These are phyloP conservation scores for Drosophila albomicans DNA, from an alignment of 1,140 invertebrate genomes.

Conservation along the genomic window DNA sequence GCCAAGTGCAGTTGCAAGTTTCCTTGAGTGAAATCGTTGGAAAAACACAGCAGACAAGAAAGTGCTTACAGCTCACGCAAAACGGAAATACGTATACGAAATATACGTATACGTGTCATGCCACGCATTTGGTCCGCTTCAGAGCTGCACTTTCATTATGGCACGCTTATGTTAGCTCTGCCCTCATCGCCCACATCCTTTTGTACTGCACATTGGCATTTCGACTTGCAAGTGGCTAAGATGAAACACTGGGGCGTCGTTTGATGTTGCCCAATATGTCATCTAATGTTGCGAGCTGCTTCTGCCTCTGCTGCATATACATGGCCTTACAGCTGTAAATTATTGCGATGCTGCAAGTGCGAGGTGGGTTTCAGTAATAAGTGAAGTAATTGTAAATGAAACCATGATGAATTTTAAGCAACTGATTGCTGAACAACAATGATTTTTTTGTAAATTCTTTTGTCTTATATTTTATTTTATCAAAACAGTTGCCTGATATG, in stretches of 20 bases:
- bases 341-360: neutral
- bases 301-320: neutral
- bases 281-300: slow-evolving; percentile 53
- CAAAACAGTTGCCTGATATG: too few species aligned
- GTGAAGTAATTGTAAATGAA: too few species aligned
- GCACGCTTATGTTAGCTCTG: slow-evolving; percentile 36
- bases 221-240: slow-evolving; percentile 1
- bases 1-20: slow-evolving; percentile 30
- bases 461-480: too few species aligned
- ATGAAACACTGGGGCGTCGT: slow-evolving; percentile 34
- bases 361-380: neutral
- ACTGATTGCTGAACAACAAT: too few species aligned
- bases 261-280: slow-evolving; percentile 62
- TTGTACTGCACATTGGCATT: neutral
- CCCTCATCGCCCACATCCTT: slow-evolving; percentile 9
- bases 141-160: neutral
- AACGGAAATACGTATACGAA: slow-evolving; percentile 52
- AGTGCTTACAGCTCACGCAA: slow-evolving; percentile 31
- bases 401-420: too few species aligned
- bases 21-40: slow-evolving; percentile 47
- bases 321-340: neutral
- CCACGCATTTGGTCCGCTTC: neutral
- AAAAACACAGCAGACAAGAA: slow-evolving; percentile 50
- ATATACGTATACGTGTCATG: slow-evolving; percentile 45
- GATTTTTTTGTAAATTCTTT: too few species aligned